Conservation (phyloP, 2,113 vertebrate genomes). For the Sterna hirundo region DNA sequence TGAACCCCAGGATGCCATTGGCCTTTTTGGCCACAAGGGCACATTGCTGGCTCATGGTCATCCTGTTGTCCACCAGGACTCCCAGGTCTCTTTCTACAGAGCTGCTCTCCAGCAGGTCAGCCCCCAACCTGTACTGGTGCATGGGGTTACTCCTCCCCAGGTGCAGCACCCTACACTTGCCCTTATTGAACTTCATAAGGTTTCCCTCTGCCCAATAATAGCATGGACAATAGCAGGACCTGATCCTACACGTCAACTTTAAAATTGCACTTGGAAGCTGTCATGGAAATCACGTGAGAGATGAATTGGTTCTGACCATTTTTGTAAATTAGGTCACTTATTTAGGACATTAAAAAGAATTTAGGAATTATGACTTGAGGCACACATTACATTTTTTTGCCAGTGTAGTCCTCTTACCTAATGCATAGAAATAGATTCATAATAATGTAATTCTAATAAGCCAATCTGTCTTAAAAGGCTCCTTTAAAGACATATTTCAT, state of each 20-base stretch:
- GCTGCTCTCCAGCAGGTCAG: too few species aligned
- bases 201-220: too few species aligned
- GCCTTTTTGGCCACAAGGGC: too few species aligned
- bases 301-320: background rate
- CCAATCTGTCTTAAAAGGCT: background rate
- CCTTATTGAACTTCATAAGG: too few species aligned
- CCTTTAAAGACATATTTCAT: background rate
- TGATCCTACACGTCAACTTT: slow-evolving; percentile 27
- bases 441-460: slow-evolving; percentile 4
- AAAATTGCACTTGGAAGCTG: slow-evolving; percentile 14
- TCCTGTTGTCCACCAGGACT: too few species aligned
- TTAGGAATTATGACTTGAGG: slow-evolving; percentile 16
- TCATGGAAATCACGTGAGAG: background rate
- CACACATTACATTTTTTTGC: background rate
- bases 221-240: background rate
- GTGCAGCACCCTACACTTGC: too few species aligned
- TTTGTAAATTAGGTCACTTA: slow-evolving; percentile 59
- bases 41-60: too few species aligned
- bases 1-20: too few species aligned
- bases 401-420: background rate
- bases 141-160: too few species aligned
- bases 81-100: too few species aligned
- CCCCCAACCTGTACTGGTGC: too few species aligned
- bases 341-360: slow-evolving; percentile 45
- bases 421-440: background rate